Evolutionary conservation across 1,140 invertebrate genomes (phyloP).

Genomic region (Conus betulinus): DNA sequence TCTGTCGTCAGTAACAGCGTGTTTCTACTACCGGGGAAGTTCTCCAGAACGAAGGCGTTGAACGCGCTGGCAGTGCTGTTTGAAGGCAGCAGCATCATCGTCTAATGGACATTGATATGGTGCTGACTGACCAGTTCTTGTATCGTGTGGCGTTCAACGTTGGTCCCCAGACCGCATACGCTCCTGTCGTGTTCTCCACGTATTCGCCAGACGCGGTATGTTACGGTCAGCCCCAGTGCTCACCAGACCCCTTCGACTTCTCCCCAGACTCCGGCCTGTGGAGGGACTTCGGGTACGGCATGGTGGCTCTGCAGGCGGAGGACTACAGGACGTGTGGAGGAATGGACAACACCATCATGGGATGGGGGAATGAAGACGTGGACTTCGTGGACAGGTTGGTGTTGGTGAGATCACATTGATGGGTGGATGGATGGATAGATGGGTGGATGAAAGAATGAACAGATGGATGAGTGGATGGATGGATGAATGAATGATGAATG

Average conservation of each 20-base stretch:
- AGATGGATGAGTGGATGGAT: too few species aligned
- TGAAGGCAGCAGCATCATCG: background rate
- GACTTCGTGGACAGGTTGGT: constrained; percentile 86
- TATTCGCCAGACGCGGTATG: constrained; percentile 80
- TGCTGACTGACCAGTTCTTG: constrained; percentile 13
- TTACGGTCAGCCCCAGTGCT: constrained; percentile 74
- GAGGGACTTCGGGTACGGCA: constrained; percentile 95
- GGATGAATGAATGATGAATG: too few species aligned
- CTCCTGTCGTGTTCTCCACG: constrained; percentile 96
- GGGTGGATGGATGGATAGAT: too few species aligned
- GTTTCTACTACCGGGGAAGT: background rate
- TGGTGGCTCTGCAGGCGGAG: constrained; percentile 89
- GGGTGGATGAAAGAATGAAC: too few species aligned
- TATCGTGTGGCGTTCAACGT: constrained; percentile 3
- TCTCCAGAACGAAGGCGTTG: constrained; percentile 4
- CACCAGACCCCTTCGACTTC: constrained; percentile 57
- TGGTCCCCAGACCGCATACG: constrained; percentile 82
- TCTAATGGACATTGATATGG: constrained; percentile 25
- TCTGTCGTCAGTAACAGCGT: background rate
- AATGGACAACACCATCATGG: constrained; percentile 88
- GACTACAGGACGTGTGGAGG: constrained; percentile 88
- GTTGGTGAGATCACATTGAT: too few species aligned
- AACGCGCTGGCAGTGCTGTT: background rate
- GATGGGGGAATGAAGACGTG: constrained; percentile 70
- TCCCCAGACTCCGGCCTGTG: constrained; percentile 87